Base-by-base conservation (phyloP, 2,797 vertebrate genomes). In the Hozukius guyotensis region DNA sequence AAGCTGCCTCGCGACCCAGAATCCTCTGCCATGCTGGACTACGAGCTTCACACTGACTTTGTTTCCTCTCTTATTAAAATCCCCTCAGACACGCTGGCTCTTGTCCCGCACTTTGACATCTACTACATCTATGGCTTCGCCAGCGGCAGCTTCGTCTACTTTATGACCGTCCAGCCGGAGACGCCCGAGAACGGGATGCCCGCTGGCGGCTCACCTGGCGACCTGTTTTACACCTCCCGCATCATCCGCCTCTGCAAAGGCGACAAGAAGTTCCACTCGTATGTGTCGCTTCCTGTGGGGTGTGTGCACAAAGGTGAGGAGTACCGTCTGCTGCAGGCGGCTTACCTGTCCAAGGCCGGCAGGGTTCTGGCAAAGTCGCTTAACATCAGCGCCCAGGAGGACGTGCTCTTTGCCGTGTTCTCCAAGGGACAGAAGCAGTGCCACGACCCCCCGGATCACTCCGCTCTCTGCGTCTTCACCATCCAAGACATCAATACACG, bases 41-140 rank as follows among this genome's bases (percentile, higher is more conserved):
- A 99, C 0, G 98, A 99, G 90, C 97, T 99, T 6, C 98, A 99
- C 93, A 99, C 98, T 1, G 99, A 99, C 91, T 99, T 99, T 75
- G 98, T 99, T 63, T 99, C 98, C 1, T 99, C 99, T 1, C 97
- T 99, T 73, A 98, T 99, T 90, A 99, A 99, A 95, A 99, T 99
- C 90, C 99, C 99, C 20, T 99, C 99, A 0, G 99, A 99, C 84
- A 99, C 98, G 0, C 90, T 99, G 80, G 98, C 98, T 2, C 95
- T 99, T 1, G 96, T 99, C 27, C 97, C 98, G 0, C 97, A 98
- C 91, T 99, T 99, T 8, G 99, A 99, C 92, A 99, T 99, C 83
- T 98, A 98, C 89, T 99, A 99, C 89, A 96, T 99, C 84, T 99
- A 99, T 0, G 98, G 98, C 68, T 99, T 99, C 2, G 95, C 97